Evolutionary conservation across 2,113 vertebrate species (phyloP).

Genomic region (Eublepharis macularius): DNA sequence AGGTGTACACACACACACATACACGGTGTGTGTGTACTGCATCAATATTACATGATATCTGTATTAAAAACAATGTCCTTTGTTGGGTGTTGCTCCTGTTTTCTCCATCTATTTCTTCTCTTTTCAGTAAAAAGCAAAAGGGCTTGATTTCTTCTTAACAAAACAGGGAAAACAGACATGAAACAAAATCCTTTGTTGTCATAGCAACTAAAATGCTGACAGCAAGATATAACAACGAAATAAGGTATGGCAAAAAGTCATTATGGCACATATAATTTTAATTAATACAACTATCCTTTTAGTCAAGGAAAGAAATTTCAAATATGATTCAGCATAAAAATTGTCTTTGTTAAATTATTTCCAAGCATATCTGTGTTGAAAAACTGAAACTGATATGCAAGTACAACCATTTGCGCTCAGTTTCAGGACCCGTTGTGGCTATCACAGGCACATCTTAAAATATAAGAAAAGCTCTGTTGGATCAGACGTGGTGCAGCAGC

Average conservation of each 20-base stretch:
- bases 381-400: neutral
- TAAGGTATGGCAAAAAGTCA: constrained; percentile 62
- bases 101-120: constrained; percentile 49
- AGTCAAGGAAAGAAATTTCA: constrained; percentile 11
- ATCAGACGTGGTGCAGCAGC: too few relatives aligned
- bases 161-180: constrained; percentile 41
- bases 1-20: too few relatives aligned
- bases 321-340: constrained; percentile 32
- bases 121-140: constrained; percentile 39
- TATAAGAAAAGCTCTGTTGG: too few relatives aligned
- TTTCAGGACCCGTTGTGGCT: neutral
- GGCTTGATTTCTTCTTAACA: constrained; percentile 51
- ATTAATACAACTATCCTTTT: constrained; percentile 42
- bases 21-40: too few relatives aligned
- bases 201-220: constrained; percentile 71
- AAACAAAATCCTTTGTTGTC: constrained; percentile 69
- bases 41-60: constrained; percentile 28
- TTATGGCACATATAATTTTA: constrained; percentile 69
- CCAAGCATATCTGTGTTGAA: neutral
- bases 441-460: neutral
- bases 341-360: constrained; percentile 35
- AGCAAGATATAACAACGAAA: constrained; percentile 62
- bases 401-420: constrained; percentile 19
- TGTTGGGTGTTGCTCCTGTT: constrained; percentile 19
- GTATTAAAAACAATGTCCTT: constrained; percentile 27